Base-by-base conservation (phyloP, 2,888 invertebrate genomes). In the Drosophila longiperda region DNA sequence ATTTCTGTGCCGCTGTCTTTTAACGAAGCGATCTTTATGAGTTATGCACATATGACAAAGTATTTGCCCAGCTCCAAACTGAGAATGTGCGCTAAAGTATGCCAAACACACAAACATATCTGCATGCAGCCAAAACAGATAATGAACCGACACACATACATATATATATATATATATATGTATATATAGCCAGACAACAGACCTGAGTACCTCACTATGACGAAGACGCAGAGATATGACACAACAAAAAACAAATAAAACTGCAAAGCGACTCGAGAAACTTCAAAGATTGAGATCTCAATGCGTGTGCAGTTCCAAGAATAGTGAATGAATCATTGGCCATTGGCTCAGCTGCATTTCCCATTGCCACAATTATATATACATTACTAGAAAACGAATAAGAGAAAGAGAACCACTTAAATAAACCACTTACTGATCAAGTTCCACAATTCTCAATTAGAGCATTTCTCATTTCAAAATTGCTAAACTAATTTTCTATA, bases 1-100 rank as follows among this genome's bases (percentile, higher is more conserved):
- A 45, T 76, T 80, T 69, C 74, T 66, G 65, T 65, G 60, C 38
- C 26, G 59, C 26, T 66, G 63, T 38, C 32, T 71, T 67, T 77
- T 77, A 84, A 83, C 79, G 79, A 82, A 82, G 60, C 55, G 76
- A 77, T 81, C 89, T 86, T 83, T 87, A 82, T 87, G 89, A 87
- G 89, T 78, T 89, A 83, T 87, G 86, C 79, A 73, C 78, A 78
- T 87, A 86, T 83, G 83, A 83, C 83, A 85, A 78, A 66, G 80
- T 72, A 71, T 80, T 40, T 67, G 54, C 73, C 64, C 50, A 32
- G 20, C 40, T 40, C 74, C 63, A 45, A 54, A 62, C 54, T 9
- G 54, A 38, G 34, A 60, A 34, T 36, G 61, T 40, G 29, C 32
- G 42, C 33, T 83, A 83, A 87, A 89, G 89, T 87, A 87, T 89